Percentiles rank a stretch among this genome's conserved stretches.
phyloP scores from a whole-genome alignment of 2,113 vertebrate genomes.

The Mesocricetus auratus region DNA sequence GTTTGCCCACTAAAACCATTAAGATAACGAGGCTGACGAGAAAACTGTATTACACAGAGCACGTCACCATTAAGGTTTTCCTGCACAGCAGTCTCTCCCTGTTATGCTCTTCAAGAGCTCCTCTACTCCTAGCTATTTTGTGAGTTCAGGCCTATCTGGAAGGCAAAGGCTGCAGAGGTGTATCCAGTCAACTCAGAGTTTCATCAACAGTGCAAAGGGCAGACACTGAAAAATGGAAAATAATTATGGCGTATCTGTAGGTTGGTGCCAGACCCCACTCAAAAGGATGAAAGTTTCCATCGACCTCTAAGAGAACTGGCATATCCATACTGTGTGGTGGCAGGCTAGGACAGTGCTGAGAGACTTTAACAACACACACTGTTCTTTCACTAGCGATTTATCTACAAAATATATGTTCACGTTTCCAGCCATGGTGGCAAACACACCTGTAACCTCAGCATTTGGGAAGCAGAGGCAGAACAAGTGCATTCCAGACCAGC shows the following conservation, averaged over 20 bases:
- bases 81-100: not conserved
- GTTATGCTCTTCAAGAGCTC: not conserved
- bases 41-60: not conserved
- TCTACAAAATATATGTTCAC: not conserved
- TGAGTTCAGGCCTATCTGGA: not conserved
- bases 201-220: not conserved
- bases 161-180: not conserved
- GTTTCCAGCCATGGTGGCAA: not conserved
- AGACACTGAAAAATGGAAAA: not conserved
- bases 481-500: not conserved
- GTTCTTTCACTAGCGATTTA: not conserved
- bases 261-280: not conserved
- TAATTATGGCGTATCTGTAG: not conserved
- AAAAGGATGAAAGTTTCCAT: not conserved
- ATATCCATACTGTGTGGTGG: not conserved
- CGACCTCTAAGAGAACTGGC: conserved; percentile 6
- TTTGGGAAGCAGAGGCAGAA: not conserved
- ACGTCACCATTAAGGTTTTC: not conserved
- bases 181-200: not conserved
- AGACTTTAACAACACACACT: conserved; percentile 34
- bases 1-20: conserved; percentile 39
- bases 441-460: not conserved
- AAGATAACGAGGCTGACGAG: conserved; percentile 32
- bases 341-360: not conserved
- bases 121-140: not conserved